Conservation (phyloP, 2,113 vertebrate species). For the Axis porcinus region DNA sequence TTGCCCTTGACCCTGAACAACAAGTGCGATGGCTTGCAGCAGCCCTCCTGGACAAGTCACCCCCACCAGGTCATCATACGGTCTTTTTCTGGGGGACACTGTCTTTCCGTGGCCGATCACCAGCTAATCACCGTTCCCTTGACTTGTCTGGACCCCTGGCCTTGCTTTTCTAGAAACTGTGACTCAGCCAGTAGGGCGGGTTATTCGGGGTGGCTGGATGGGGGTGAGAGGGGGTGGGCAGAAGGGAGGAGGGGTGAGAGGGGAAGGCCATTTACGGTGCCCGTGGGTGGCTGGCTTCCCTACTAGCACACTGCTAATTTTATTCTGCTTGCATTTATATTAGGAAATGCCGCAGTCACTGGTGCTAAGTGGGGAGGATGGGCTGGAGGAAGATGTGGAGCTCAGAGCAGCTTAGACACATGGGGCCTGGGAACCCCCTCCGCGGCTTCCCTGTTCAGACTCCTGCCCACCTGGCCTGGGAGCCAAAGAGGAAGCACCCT, state of each 20-base stretch:
- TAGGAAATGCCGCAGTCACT: constrained; percentile 29
- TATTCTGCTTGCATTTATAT: constrained; percentile 60
- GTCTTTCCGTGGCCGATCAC: background rate
- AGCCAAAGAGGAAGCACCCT: background rate
- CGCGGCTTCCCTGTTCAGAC: background rate
- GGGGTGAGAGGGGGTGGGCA: constrained; percentile 47
- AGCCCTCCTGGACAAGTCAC: background rate
- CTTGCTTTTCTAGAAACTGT: background rate
- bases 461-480: background rate
- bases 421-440: background rate
- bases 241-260: constrained; percentile 43
- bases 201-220: constrained; percentile 49
- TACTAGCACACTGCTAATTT: constrained; percentile 59
- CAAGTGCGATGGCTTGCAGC: background rate
- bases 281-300: constrained; percentile 65
- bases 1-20: background rate
- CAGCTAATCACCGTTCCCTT: background rate
- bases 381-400: background rate
- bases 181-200: constrained; percentile 15
- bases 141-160: background rate
- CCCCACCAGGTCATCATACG: background rate
- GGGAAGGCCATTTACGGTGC: constrained; percentile 47
- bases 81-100: background rate
- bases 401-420: background rate
- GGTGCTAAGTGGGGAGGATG: background rate